Conservation (phyloP, 64 coral and sea anemone genomes). For the Acropora tenuis region DNA sequence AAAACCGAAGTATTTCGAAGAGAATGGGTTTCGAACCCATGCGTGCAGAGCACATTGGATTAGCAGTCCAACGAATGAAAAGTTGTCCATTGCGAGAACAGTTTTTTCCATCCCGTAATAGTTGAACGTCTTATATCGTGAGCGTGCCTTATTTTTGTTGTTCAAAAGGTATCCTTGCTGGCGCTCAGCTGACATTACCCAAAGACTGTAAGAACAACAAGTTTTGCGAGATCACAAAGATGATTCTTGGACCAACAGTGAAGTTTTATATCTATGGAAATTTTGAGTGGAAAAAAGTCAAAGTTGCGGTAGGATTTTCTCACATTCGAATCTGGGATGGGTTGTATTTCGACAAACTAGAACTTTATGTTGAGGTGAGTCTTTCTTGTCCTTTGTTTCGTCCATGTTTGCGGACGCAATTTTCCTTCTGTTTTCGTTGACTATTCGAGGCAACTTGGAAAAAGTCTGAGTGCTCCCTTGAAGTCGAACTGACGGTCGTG, state of each 20-base stretch:
- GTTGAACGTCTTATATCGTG: no score
- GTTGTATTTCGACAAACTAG: conserved; percentile 75
- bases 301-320: conserved; percentile 64
- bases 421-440: no score
- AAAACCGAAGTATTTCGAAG: no score
- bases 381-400: no score
- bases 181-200: conserved; percentile 76
- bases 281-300: conserved; percentile 85
- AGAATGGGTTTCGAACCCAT: no score
- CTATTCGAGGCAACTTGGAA: background rate
- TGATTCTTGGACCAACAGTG: conserved; percentile 74
- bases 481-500: no score
- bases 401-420: no score
- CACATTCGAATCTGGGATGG: conserved; percentile 77
- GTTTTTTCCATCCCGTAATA: no score
- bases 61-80: no score
- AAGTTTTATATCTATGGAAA: conserved; percentile 78
- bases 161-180: conserved; percentile 61
- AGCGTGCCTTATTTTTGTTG: background rate
- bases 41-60: no score
- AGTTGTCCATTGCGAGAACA: no score
- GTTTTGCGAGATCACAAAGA: conserved; percentile 87
- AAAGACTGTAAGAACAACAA: conserved; percentile 88
- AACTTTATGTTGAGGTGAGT: conserved; percentile 84
- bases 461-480: no score